Evolutionary conservation across 2,888 invertebrate genomes (phyloP).

Genomic region (Nebria salina): DNA sequence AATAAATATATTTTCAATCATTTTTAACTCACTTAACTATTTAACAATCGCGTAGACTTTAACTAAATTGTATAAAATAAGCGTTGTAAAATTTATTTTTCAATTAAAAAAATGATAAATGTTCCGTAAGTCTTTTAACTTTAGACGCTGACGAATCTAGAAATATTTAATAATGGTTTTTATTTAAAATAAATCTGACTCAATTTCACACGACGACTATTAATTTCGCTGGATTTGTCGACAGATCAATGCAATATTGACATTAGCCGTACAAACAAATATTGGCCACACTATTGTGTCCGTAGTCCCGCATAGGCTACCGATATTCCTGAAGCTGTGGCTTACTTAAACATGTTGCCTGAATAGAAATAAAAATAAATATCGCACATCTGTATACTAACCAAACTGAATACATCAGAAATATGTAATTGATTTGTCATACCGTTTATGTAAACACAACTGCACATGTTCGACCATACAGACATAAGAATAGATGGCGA

Average conservation of each 20-base stretch:
- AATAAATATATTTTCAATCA: background rate
- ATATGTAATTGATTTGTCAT: slow-evolving; percentile 55
- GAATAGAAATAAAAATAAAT: slow-evolving; percentile 50
- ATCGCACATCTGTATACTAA: slow-evolving; percentile 50
- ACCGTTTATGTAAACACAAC: slow-evolving; percentile 49
- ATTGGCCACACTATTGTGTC: slow-evolving; percentile 49
- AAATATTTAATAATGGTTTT: too few relatives aligned
- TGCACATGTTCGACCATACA: slow-evolving; percentile 26
- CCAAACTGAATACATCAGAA: slow-evolving; percentile 34
- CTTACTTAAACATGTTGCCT: slow-evolving; percentile 8
- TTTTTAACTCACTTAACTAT: too few relatives aligned
- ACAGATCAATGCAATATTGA: slow-evolving; percentile 22
- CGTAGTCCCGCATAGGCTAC: slow-evolving; percentile 8
- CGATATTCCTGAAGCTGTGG: slow-evolving; percentile 17
- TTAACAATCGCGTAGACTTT: too few relatives aligned
- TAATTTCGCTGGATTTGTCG: background rate
- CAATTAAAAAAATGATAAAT: too few relatives aligned
- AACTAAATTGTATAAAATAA: too few relatives aligned
- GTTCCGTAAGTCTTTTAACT: too few relatives aligned
- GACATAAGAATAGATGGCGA: background rate
- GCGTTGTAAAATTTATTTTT: too few relatives aligned
- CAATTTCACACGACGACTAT: background rate
- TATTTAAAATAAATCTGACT: background rate
- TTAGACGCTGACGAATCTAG: too few relatives aligned
- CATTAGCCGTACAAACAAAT: slow-evolving; percentile 48